Evolutionary conservation across 2,797 vertebrate genomes (phyloP), one percentile per base, ranked within the genome.

Genomic region (Synaphobranchus kaupii): DNA sequence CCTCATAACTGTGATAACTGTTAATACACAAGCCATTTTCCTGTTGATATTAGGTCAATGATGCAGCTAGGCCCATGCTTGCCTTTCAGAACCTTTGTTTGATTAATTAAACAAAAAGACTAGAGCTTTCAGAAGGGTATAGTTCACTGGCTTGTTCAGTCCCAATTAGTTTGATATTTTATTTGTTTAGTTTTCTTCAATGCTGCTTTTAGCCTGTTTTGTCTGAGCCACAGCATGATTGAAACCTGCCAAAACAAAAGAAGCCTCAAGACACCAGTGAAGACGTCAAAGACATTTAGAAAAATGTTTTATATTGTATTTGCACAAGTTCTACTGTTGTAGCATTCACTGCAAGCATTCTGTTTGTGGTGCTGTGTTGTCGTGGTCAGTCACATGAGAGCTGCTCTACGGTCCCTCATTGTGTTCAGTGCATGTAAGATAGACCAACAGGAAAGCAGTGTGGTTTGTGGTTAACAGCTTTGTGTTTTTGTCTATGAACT

Each of bases 391-490:
- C 34, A 20, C 4, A 44, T 44, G 71, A 44, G 71, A 22, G 34
- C n/a, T 44, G 1, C 34, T 76, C 34, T 44, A 76, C 7, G 71
- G 71, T 17, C n/a, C 68, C 8, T 31, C 68, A 12, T 71, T 71
- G 28, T 71, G 28, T 71, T 71, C 68, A 71, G 68, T 20, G 13
- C 7, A 12, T 31, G 68, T 7, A 31, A 34, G 68, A 71, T 31
- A 71, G 66, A 71, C 68, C 28, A 34, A 12, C n/a, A 71, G 68
- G 68, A 71, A 71, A 71, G 68, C 68, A 71, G 68, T 71, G 68
- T 71, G 68, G 68, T n/a, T 71, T 71, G 68, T 71, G 68, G 34
- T 76, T 76, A 76, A 13, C 71, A 44, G 13, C 22, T 44, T 76
- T 28, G 13, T 34, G 68, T 28, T 73, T 34, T 6, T 34, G 34